Percentiles rank a stretch among this genome's conserved stretches.
phyloP scores from a whole-genome alignment of 1,140 invertebrate genomes.

The Cherax destructor region DNA sequence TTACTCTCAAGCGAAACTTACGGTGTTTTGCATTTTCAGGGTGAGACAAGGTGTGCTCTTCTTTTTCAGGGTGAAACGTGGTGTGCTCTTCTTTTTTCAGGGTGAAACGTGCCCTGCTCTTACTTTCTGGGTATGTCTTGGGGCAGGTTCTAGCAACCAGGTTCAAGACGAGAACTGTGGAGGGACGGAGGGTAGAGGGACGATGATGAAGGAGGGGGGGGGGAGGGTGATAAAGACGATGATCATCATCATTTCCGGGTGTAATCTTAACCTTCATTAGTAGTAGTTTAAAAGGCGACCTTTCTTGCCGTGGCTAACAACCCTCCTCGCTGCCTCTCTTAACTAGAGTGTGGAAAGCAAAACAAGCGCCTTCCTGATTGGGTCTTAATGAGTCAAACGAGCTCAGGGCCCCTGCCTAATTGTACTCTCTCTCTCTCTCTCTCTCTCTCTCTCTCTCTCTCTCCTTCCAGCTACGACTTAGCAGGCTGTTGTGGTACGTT shows the following conservation, averaged over 20 bases:
- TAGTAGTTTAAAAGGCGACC: slow-evolving; percentile 7
- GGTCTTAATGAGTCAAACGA: slow-evolving; percentile 20
- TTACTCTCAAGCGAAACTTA: too few relatives aligned
- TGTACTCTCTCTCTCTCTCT: not conserved
- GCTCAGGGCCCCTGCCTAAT: slow-evolving; percentile 13
- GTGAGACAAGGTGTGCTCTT: too few relatives aligned
- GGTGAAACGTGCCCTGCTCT: too few relatives aligned
- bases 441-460: not conserved
- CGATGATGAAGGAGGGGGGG: too few relatives aligned
- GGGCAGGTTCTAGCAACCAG: too few relatives aligned
- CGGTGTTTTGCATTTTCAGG: too few relatives aligned
- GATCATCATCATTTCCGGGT: slow-evolving; percentile 11
- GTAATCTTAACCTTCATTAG: slow-evolving; percentile 42
- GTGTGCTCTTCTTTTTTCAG: too few relatives aligned
- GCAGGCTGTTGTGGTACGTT: not conserved
- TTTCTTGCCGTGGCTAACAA: slow-evolving; percentile 21
- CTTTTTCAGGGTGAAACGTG: too few relatives aligned
- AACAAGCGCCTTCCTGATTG: not conserved
- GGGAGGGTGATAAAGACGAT: not conserved
- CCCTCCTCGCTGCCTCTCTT: not conserved
- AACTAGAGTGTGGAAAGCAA: not conserved
- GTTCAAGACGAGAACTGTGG: too few relatives aligned
- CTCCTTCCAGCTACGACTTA: not conserved
- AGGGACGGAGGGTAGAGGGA: too few relatives aligned
- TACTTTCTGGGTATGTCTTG: too few relatives aligned